These are phyloP conservation scores for Andrena chrysosceles DNA, from an alignment of 2,888 invertebrate species.

Conservation along the genomic window DNA sequence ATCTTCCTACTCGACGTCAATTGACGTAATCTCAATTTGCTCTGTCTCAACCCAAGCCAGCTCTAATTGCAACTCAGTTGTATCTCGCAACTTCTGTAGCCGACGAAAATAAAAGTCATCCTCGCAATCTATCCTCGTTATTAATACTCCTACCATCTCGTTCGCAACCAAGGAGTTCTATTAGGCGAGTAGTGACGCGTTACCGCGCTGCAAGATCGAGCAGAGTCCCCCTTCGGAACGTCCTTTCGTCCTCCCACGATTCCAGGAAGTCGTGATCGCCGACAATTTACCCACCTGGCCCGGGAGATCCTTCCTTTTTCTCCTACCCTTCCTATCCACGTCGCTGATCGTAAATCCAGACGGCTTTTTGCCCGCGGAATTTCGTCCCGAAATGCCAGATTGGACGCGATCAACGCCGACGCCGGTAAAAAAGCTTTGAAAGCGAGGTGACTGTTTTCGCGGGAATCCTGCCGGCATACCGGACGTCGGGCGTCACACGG, in stretches of 20 bases:
- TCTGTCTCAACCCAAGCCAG: too few relatives aligned
- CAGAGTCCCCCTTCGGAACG: background rate
- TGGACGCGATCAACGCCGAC: background rate
- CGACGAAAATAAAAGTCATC: constrained; percentile 1
- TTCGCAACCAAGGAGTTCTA: background rate
- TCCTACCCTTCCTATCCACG: background rate
- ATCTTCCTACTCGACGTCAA: background rate
- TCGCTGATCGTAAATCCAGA: constrained; percentile 21
- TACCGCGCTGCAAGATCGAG: background rate
- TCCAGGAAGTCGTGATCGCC: constrained; percentile 52
- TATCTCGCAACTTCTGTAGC: background rate
- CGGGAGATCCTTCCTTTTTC: background rate
- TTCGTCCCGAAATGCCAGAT: constrained; percentile 24
- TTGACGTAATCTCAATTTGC: background rate
- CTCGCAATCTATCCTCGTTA: constrained; percentile 5
- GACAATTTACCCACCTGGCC: constrained; percentile 44
- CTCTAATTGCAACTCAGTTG: too few relatives aligned
- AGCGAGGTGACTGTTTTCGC: background rate
- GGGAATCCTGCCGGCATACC: constrained; percentile 10
- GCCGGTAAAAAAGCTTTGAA: background rate
- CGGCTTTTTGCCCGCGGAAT: constrained; percentile 20
- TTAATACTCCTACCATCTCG: background rate
- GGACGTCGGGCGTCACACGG: constrained; percentile 20
- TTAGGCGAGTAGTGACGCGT: background rate
- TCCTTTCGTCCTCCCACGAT: constrained; percentile 42